Conservation (phyloP, 2,797 vertebrate genomes). For the Gymnoscopelus braueri region DNA sequence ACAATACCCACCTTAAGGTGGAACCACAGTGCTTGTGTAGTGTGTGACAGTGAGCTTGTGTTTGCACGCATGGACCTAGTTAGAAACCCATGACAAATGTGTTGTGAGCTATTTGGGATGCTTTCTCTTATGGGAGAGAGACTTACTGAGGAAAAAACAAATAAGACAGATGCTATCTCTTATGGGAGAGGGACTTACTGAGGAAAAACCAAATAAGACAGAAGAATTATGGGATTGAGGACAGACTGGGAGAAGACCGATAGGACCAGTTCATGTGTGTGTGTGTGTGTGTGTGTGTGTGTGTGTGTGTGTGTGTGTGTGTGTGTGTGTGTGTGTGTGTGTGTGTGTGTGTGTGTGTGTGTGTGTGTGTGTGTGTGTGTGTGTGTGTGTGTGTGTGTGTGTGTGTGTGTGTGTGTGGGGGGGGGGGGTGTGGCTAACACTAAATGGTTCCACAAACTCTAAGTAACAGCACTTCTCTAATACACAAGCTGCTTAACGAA, state of each 20-base stretch:
- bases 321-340: too few species aligned
- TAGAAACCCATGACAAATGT: conserved; percentile 33
- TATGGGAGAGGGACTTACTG: conserved; percentile 14
- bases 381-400: too few species aligned
- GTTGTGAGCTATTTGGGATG: conserved; percentile 32
- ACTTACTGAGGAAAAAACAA: conserved; percentile 12
- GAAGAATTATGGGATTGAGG: too few species aligned
- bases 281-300: too few species aligned
- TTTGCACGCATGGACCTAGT: background rate
- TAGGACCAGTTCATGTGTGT: too few species aligned
- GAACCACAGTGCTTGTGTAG: background rate
- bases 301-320: too few species aligned
- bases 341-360: too few species aligned
- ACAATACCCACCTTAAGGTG: background rate
- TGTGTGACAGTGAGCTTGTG: background rate
- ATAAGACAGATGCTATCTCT: conserved; percentile 3
- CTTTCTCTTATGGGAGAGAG: conserved; percentile 19
- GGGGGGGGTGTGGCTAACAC: conserved; percentile 11
- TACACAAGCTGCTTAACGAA: conserved; percentile 16
- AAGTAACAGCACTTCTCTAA: conserved; percentile 35
- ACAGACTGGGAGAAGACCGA: too few species aligned
- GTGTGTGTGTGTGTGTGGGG: background rate
- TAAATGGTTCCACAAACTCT: conserved; percentile 42
- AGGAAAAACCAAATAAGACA: conserved; percentile 17
- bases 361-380: too few species aligned